Evolutionary conservation across 92 coral and sea anemone species (phyloP).

Genomic region (Zoanthus gigantus): DNA sequence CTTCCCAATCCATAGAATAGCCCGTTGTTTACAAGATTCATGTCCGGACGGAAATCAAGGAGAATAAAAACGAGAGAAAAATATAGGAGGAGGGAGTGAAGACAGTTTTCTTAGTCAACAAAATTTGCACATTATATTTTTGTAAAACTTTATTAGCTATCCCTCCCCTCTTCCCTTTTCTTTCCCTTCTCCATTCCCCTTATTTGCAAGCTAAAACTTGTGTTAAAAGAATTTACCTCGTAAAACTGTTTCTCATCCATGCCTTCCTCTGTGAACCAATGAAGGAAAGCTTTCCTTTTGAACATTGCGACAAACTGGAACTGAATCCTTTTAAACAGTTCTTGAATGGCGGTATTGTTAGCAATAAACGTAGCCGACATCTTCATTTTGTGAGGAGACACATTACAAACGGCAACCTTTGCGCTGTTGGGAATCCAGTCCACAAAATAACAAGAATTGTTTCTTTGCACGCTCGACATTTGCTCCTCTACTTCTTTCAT

Average conservation of each 20-base stretch:
- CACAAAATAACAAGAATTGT: slow-evolving; percentile 81
- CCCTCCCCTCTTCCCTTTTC: too few species aligned
- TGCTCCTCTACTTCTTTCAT: slow-evolving; percentile 99
- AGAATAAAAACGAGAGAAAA: background rate
- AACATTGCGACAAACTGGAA: slow-evolving; percentile 99
- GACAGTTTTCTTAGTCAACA: too few species aligned
- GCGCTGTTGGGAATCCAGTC: too few species aligned
- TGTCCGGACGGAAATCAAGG: too few species aligned
- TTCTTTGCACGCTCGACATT: slow-evolving; percentile 97
- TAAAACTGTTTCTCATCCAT: slow-evolving; percentile 66
- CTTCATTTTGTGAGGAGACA: slow-evolving; percentile 96
- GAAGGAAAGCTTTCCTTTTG: slow-evolving; percentile 98
- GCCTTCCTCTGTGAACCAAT: slow-evolving; percentile 97
- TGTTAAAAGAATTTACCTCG: slow-evolving; percentile 23
- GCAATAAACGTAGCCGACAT: slow-evolving; percentile 98
- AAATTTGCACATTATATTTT: too few species aligned
- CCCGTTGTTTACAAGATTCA: too few species aligned
- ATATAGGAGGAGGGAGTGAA: background rate
- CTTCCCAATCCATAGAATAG: too few species aligned
- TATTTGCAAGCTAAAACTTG: too few species aligned
- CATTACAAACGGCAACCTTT: slow-evolving; percentile 75
- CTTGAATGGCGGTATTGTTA: slow-evolving; percentile 99
- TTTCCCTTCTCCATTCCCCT: too few species aligned
- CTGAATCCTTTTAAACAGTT: slow-evolving; percentile 97
- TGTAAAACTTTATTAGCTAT: too few species aligned